Base-by-base conservation (phyloP, 1,140 invertebrate species). In the Temnothorax nylanderi region DNA sequence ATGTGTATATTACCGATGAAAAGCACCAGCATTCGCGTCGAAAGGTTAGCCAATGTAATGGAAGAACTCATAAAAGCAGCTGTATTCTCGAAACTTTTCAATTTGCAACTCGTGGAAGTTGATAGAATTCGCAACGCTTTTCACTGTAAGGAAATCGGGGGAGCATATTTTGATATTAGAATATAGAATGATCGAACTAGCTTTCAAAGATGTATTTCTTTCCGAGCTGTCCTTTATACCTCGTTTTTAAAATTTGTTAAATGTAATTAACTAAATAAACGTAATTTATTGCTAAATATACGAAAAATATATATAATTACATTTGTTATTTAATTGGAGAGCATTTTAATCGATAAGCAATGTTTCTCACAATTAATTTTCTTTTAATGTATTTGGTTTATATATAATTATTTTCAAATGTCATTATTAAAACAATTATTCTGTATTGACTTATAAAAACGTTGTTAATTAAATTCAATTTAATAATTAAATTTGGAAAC, bases 41-140 rank as follows among this genome's bases (percentile, higher is more conserved):
- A 75, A 84, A 75, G 69, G 44, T 72, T 72, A 60, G 26, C 13
- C 44, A 41, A 74, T 60, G 18, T 84, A 60, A 72, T 51, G 51
- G 37, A 82, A 60, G 26, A 82, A 82, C 4, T 47, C 72, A 7
- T 54, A 34, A 74, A 62, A 49, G 67, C 8, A 8, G 11, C 3
- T 26, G 18, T 47, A 49, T 82, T 56, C 49, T 26, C 77, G 32
- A 47, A 41, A 56, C 18, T 75, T 75, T 75, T 34, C 69, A 75
- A 60, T 84, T 74, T 60, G 44, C 54, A 60, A 62, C n/a, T 7
- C 13, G n/a, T 71, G 2, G 13, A 62, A 75, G 26, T 49, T 74
- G 32, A 32, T 67, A 60, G 41, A 37, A 84, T 37, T 21, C 37
- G 8, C 65, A n/a, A 13, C 13, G 26, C 44, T 32, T 75, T 74